These are phyloP conservation scores for Notodromas monacha DNA, from an alignment of 2,888 invertebrate species.

Conservation along the genomic window DNA sequence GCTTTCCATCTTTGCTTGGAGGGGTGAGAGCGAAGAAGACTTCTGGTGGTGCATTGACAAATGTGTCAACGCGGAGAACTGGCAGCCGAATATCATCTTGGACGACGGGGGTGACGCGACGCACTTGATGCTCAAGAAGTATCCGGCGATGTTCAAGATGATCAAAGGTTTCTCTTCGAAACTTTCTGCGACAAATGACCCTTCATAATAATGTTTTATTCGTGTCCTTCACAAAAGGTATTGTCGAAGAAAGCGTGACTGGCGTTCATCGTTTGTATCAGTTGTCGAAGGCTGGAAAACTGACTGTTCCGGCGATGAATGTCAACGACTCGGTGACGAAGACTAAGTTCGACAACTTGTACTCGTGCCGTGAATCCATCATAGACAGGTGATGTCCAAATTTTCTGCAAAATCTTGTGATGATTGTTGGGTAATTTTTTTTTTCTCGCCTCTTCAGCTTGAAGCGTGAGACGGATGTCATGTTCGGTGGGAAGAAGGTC, in stretches of 20 bases:
- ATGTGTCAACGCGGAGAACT: constrained; percentile 58
- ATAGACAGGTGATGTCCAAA: constrained; percentile 36
- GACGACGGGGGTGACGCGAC: constrained; percentile 94
- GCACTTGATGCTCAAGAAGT: constrained; percentile 78
- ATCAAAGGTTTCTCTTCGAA: constrained; percentile 32
- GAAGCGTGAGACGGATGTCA: constrained; percentile 67
- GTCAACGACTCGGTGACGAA: constrained; percentile 93
- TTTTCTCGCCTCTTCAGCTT: constrained; percentile 20
- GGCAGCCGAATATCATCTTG: constrained; percentile 92
- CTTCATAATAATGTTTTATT: constrained; percentile 10
- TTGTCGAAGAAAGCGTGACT: constrained; percentile 87
- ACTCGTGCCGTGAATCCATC: constrained; percentile 72
- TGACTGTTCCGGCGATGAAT: constrained; percentile 88
- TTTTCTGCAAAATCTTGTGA: background rate
- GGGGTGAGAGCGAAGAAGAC: constrained; percentile 84
- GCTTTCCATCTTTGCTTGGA: constrained; percentile 75
- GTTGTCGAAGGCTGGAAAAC: constrained; percentile 64
- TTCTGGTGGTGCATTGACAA: constrained; percentile 99
- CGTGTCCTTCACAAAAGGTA: too few species aligned
- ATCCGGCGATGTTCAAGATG: constrained; percentile 63
- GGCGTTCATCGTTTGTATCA: constrained; percentile 92
- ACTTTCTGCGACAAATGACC: background rate
- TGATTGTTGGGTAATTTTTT: constrained; percentile 5
- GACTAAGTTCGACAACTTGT: constrained; percentile 87
- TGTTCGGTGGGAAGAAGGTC: constrained; percentile 92